Percentiles rank a stretch among this genome's conserved stretches.
Evolutionary conservation across 1,140 invertebrate species (phyloP).

Genomic region (Drosophila punjabiensis): DNA sequence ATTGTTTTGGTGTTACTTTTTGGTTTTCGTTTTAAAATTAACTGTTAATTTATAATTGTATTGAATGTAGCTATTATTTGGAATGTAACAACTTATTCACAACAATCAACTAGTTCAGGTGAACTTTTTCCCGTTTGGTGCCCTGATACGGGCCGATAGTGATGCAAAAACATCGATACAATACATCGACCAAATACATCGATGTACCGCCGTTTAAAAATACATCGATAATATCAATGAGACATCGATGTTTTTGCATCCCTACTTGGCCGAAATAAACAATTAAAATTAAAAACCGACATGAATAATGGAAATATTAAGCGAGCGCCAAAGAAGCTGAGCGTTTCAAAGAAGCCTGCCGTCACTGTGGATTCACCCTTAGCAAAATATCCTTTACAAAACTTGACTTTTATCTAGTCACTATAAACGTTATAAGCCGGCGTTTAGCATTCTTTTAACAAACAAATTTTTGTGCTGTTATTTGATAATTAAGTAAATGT

Average conservation of each 20-base stretch:
- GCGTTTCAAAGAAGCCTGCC: constrained; percentile 24
- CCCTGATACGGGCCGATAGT: no score
- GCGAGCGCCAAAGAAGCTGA: constrained; percentile 23
- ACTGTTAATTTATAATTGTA: no score
- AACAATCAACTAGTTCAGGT: no score
- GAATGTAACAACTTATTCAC: no score
- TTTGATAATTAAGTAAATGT: background rate
- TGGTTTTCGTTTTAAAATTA: no score
- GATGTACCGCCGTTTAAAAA: no score
- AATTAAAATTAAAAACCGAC: background rate
- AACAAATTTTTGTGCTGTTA: background rate
- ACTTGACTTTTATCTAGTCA: background rate
- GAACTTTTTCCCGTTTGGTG: no score
- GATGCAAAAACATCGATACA: no score
- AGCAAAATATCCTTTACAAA: constrained; percentile 73
- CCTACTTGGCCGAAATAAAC: background rate
- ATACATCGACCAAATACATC: no score
- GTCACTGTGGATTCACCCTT: constrained; percentile 61
- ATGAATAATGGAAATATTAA: constrained; percentile 36
- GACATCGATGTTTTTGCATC: no score
- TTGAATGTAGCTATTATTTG: no score
- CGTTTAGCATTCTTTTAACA: background rate
- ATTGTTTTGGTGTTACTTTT: background rate
- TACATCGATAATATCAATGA: no score
- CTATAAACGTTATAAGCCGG: background rate